Conservation (phyloP, 2,888 invertebrate species). For the Drosophila infuscata region DNA sequence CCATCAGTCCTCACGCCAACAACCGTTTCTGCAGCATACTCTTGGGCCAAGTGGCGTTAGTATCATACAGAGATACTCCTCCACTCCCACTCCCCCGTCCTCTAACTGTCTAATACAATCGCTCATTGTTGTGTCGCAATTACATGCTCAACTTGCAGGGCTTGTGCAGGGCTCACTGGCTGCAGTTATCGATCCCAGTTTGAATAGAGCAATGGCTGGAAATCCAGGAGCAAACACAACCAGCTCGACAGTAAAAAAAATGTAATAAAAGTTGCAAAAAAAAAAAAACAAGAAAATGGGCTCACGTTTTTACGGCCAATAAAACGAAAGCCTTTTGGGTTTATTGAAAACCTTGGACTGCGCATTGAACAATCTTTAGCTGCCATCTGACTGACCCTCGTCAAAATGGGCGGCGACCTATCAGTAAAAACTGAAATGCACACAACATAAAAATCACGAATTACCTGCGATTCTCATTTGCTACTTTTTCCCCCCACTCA, state of each 20-base stretch:
- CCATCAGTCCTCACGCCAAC: background rate
- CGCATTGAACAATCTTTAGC: constrained; percentile 63
- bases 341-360: constrained; percentile 70
- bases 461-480: constrained; percentile 55
- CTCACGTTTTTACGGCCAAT: constrained; percentile 73
- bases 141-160: constrained; percentile 53
- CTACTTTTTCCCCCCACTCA: constrained; percentile 3
- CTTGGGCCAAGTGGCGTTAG: constrained; percentile 1
- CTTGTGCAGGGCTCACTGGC: constrained; percentile 15
- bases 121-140: constrained; percentile 68
- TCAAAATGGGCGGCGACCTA: constrained; percentile 19
- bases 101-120: constrained; percentile 51
- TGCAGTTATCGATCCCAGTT: constrained; percentile 25
- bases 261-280: constrained; percentile 42
- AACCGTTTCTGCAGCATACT: constrained; percentile 2
- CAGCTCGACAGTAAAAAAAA: constrained; percentile 39
- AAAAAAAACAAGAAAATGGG: constrained; percentile 1
- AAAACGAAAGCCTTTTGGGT: constrained; percentile 67
- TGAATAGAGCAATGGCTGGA: constrained; percentile 42
- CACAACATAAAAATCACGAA: constrained; percentile 72
- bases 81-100: background rate
- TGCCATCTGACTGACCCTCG: constrained; percentile 52
- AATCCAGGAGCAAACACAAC: constrained; percentile 23
- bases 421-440: constrained; percentile 49
- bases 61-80: background rate